Base-by-base conservation (phyloP, 2,113 vertebrate species). In the Hystrix cristata region DNA sequence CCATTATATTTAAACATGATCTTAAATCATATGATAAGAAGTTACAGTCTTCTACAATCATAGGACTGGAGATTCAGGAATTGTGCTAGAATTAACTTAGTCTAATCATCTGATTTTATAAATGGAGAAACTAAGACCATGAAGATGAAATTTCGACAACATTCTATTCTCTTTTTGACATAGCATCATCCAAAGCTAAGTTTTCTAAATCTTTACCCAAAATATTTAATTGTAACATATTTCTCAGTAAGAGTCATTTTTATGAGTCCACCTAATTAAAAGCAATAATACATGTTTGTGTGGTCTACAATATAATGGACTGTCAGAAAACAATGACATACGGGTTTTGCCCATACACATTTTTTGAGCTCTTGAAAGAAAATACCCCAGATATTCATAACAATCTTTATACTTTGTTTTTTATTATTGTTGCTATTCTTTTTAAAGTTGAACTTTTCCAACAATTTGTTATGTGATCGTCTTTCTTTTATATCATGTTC, bases 1-100 rank as follows among this genome's bases (percentile, higher is more conserved):
- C 46, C 27, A 86, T 18, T 74, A 86, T 90, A 94, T 19, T 86
- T 43, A 78, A 90, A 90, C 38, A 92, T 57, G 16, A 69, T 38
- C 15, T 4, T 67, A 90, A 55, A 43, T 53, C 9, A 27, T 38
- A 51, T 14, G 18, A 83, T 94, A 16, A 86, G 65, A 86, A 91
- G 21, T 74, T 51, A 53, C 0, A 46, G 38, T 29, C 7, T 53
- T 87, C 65, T 34, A 48, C 43, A 60, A 59, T 43, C 23, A 82
- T 25, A n/a, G 16, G 31, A 43, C 18, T 53, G 16, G 12, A 76
- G 53, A 90, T n/a, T 65, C 31, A 71, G 25, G 19, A 64, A 14
- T 29, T 34, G 7, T 46, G 16, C 15, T 27, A 93, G 48, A 65
- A 69, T 60, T 84, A 18, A 78, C 25, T 46, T 57, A 84, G 23